Base-by-base conservation (phyloP, 2,113 vertebrate species). In the Polyodon spathula region DNA sequence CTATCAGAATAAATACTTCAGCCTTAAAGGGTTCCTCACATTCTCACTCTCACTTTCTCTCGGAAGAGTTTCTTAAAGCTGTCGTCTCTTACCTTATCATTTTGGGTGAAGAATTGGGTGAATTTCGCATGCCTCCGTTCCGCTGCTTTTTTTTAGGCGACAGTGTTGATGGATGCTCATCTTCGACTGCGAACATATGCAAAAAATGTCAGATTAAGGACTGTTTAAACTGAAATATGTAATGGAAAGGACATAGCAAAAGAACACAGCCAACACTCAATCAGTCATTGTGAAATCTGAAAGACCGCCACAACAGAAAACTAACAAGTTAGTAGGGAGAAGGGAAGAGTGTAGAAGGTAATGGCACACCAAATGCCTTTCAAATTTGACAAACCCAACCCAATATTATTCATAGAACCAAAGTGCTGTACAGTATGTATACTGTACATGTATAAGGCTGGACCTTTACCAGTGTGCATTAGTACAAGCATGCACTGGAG, bases 121-220 rank as follows among this genome's bases (percentile, higher is more conserved):
- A 97, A 65, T 87, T 94, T 75, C 92, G 76, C 92, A 95, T 94
- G 74, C 93, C 92, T 82, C 94, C 96, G 0, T 98, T 98, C 14
- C 94, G 88, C 60, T 97, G 95, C 81, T 98, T 98, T 84, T 97
- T 99, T 89, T 98, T 95, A 37, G 96, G 94, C 17, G 95, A 97
- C 16, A 96, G 65, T 0, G 89, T 83, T 0, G 89, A 90, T 7
- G 90, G 92, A 68, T 92, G 92, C 72, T 96, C 89, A 71, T 92
- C 93, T 87, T 97, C 94, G 83, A 95, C 94, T 93, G 86, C 84
- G 92, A 93, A 84, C 83, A 89, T 67, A 88, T 73, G 78, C 81
- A 90, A 81, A n/a, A 88, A 88, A 62, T 81, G 82, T 96, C 87
- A 97, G 91, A 78, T 76, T 71, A 84, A 70, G 88, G 65, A 86